Evolutionary conservation across 2,797 vertebrate genomes (phyloP).

Genomic region (Tiaroga cobitis): DNA sequence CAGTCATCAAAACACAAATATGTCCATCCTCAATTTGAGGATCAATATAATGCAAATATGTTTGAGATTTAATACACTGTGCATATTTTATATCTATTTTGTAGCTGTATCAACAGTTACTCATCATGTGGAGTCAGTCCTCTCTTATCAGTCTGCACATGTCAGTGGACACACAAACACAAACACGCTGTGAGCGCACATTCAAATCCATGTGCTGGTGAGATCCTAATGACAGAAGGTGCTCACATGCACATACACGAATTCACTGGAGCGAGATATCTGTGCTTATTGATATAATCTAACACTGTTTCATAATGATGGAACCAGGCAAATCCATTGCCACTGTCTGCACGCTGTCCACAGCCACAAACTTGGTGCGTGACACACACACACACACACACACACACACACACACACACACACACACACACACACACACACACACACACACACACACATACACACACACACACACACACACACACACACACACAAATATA

Average conservation of each 20-base stretch:
- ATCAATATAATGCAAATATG: not conserved
- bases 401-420: not conserved
- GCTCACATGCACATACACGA: constrained; percentile 64
- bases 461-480: not conserved
- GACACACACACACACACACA: too few relatives aligned
- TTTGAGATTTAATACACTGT: not conserved
- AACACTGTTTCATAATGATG: constrained; percentile 66
- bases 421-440: constrained; percentile 11
- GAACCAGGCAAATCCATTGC: constrained; percentile 39
- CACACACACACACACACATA: not conserved
- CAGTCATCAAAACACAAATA: constrained; percentile 4
- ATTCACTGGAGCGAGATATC: constrained; percentile 72
- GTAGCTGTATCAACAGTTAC: not conserved
- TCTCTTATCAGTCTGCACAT: constrained; percentile 12
- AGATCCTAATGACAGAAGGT: constrained; percentile 57
- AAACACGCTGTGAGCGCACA: constrained; percentile 3
- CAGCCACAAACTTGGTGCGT: not conserved
- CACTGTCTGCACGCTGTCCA: constrained; percentile 59
- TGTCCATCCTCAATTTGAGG: not conserved
- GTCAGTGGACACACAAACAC: not conserved
- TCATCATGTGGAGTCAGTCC: not conserved
- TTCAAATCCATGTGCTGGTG: constrained; percentile 39
- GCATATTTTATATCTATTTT: not conserved
- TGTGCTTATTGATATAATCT: constrained; percentile 69
- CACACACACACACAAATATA: constrained; percentile 11